Conservation (phyloP, 2,797 vertebrate genomes). For the Trematomus bernacchii region DNA sequence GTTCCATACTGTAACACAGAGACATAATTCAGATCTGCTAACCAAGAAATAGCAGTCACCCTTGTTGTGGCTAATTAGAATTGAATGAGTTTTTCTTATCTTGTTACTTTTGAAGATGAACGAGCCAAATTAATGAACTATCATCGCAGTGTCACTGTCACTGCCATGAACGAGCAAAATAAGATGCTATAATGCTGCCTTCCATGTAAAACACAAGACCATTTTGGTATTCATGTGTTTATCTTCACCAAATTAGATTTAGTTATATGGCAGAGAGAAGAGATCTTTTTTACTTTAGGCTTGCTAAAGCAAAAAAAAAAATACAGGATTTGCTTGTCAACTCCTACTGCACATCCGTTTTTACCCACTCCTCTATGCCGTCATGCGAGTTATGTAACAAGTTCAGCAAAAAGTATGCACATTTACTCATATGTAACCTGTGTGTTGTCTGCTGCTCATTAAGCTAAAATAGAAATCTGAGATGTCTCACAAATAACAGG, state of each 20-base stretch:
- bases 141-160: constrained; percentile 20
- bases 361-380: constrained; percentile 23
- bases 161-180: constrained; percentile 7
- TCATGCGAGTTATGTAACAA: constrained; percentile 45
- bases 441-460: constrained; percentile 38
- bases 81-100: constrained; percentile 18
- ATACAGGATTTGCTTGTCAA: constrained; percentile 6
- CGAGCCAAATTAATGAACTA: constrained; percentile 39
- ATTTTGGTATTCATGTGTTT: neutral
- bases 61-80: constrained; percentile 26
- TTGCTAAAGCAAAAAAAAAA: constrained; percentile 28
- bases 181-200: constrained; percentile 5
- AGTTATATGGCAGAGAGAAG: neutral
- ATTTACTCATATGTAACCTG: constrained; percentile 22
- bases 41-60: constrained; percentile 26
- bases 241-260: neutral
- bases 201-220: neutral
- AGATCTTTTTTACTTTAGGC: constrained; percentile 2
- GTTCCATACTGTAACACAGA: constrained; percentile 5
- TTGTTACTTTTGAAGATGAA: constrained; percentile 44
- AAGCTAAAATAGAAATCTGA: constrained; percentile 24
- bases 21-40: constrained; percentile 28
- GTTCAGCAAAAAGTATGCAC: constrained; percentile 21
- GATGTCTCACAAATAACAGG: constrained; percentile 29
- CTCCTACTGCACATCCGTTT: constrained; percentile 19